Evolutionary conservation across 2,888 invertebrate species (phyloP).

Genomic region (Eremobia ochroleuca): DNA sequence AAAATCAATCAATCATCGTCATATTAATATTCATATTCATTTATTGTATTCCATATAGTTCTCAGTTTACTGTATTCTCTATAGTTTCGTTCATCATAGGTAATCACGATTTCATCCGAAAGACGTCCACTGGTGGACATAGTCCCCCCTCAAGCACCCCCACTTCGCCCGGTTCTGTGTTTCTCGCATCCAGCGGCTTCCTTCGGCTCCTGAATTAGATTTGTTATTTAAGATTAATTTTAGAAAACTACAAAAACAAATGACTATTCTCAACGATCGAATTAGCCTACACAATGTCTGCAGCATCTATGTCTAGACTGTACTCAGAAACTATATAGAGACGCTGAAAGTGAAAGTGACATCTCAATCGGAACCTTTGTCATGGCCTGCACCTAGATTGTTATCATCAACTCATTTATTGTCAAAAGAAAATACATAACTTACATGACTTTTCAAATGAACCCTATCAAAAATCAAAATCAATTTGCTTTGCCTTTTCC

Average conservation of each 20-base stretch:
- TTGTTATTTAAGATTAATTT: background rate
- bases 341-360: slow-evolving; percentile 19
- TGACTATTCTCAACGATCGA: background rate
- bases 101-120: background rate
- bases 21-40: background rate
- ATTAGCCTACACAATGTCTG: background rate
- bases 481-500: background rate
- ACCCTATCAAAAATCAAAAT: background rate
- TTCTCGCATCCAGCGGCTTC: background rate
- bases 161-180: background rate
- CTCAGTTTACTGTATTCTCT: background rate
- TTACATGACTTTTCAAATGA: background rate
- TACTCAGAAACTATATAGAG: background rate
- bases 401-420: background rate
- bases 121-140: background rate
- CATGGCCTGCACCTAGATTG: background rate
- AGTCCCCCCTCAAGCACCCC: background rate
- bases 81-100: background rate
- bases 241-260: background rate
- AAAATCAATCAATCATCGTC: no score
- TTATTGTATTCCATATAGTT: background rate
- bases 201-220: background rate
- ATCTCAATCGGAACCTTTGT: slow-evolving; percentile 16
- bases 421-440: background rate
- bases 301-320: background rate